phyloP scores from a whole-genome alignment of 2,888 invertebrate species.

The Anagyrus pseudococci region DNA sequence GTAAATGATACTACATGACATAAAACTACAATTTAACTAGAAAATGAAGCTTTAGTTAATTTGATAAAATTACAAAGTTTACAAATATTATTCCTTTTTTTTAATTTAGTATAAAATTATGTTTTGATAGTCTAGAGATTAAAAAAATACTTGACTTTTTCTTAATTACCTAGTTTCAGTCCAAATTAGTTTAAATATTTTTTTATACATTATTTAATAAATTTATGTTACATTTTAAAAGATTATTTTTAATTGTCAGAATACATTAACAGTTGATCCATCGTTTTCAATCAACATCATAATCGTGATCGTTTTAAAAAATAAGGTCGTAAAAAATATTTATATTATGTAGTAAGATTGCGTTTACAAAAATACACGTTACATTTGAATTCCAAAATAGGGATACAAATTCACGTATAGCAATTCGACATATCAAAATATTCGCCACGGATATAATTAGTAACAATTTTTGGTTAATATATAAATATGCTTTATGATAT shows the following conservation, averaged over 20 bases:
- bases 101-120: neutral
- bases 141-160: constrained; percentile 12
- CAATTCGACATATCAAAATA: neutral
- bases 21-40: neutral
- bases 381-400: too few relatives aligned
- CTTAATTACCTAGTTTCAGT: constrained; percentile 22
- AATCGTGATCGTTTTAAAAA: too few relatives aligned
- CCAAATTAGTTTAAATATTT: constrained; percentile 9
- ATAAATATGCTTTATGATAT: constrained; percentile 12
- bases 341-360: too few relatives aligned
- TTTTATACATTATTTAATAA: constrained; percentile 5
- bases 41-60: neutral
- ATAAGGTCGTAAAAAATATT: too few relatives aligned
- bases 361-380: too few relatives aligned
- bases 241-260: too few relatives aligned
- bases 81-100: constrained; percentile 10
- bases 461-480: constrained; percentile 34
- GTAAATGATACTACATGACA: too few relatives aligned
- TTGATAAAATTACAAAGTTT: constrained; percentile 32
- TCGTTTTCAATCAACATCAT: too few relatives aligned
- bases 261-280: too few relatives aligned
- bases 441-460: constrained; percentile 12
- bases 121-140: constrained; percentile 5
- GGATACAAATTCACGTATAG: too few relatives aligned
- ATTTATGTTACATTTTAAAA: too few relatives aligned